phyloP scores from a whole-genome alignment of 2,113 vertebrate genomes.

The Noturus placidus region DNA sequence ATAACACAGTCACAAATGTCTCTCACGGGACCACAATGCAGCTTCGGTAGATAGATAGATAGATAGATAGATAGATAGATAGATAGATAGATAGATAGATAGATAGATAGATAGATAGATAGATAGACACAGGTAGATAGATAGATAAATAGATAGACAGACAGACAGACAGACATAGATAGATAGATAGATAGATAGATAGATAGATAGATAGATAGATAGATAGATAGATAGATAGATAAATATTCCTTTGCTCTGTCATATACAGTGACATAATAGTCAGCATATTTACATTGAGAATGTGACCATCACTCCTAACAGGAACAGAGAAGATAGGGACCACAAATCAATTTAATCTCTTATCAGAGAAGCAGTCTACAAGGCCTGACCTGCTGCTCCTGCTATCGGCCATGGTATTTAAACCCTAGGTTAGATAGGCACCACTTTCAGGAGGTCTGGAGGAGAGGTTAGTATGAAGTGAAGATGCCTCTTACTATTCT shows the following conservation, averaged over 20 bases:
- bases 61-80: too few species aligned
- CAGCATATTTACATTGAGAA: constrained; percentile 10
- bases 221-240: too few species aligned
- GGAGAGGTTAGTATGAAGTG: background rate
- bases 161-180: too few species aligned
- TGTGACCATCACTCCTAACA: background rate
- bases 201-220: too few species aligned
- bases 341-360: constrained; percentile 24
- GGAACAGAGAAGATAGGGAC: background rate
- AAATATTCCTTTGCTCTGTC: background rate
- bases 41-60: too few species aligned
- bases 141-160: too few species aligned
- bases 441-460: background rate
- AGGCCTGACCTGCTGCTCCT: background rate
- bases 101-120: too few species aligned
- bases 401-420: constrained; percentile 31
- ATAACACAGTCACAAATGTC: constrained; percentile 8
- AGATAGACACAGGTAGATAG: too few species aligned
- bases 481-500: background rate
- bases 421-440: background rate
- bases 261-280: constrained; percentile 20
- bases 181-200: too few species aligned
- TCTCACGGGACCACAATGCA: constrained; percentile 1
- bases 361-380: constrained; percentile 4
- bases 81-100: too few species aligned